phyloP scores from a whole-genome alignment of 2,113 vertebrate species.

The Alethe castanea region DNA sequence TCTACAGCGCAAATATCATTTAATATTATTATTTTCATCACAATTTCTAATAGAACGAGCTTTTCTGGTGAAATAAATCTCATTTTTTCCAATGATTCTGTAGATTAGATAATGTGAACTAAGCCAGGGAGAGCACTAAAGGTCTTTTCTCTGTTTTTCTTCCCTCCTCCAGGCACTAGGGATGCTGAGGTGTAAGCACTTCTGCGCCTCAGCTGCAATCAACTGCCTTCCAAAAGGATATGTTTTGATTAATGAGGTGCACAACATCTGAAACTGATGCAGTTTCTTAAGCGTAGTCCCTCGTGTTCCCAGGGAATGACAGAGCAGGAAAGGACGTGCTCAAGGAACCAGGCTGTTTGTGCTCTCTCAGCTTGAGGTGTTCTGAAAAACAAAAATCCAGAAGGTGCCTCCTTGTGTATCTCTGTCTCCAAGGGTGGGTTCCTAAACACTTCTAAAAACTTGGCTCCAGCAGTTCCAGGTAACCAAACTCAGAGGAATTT shows the following conservation, averaged over 20 bases:
- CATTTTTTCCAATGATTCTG: background rate
- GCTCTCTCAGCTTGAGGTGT: background rate
- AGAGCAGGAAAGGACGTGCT: conserved; percentile 14
- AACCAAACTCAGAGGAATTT: background rate
- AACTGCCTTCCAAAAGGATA: conserved; percentile 43
- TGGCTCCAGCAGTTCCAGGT: background rate
- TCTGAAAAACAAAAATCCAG: background rate
- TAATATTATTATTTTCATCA: background rate
- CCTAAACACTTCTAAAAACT: background rate
- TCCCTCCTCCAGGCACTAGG: background rate
- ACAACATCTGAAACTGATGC: conserved; percentile 36
- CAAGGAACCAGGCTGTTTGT: background rate
- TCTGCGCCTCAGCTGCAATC: conserved; percentile 44
- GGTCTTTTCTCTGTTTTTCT: background rate
- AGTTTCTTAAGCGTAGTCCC: conserved; percentile 1
- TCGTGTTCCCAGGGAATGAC: conserved; percentile 17
- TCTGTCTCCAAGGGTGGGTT: background rate
- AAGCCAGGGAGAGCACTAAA: background rate
- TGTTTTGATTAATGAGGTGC: conserved; percentile 53
- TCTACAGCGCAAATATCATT: background rate
- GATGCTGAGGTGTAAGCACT: conserved; percentile 36
- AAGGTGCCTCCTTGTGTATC: background rate
- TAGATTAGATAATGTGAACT: background rate
- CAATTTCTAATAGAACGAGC: background rate
- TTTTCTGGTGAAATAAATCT: background rate